Conservation (phyloP, 1,140 invertebrate genomes). For the Ganaspis sp. region DNA sequence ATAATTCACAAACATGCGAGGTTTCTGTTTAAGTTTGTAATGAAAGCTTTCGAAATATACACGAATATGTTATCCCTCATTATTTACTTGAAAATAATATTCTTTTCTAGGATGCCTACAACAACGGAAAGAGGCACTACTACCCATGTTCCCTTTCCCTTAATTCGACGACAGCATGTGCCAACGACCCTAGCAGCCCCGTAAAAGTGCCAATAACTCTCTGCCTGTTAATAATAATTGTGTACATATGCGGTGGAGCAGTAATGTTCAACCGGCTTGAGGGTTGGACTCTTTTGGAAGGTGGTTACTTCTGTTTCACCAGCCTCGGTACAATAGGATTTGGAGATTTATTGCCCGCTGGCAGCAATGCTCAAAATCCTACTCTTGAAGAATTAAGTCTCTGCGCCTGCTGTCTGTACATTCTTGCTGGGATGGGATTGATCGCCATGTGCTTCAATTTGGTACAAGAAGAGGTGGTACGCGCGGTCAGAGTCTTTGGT, state of each 20-base stretch:
- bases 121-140: conserved; percentile 63
- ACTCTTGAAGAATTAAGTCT: conserved; percentile 87
- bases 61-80: too few relatives aligned
- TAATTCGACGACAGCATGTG: conserved; percentile 63
- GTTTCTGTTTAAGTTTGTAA: too few relatives aligned
- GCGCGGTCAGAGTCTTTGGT: conserved; percentile 79
- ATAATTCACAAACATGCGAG: too few relatives aligned
- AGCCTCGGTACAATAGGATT: conserved; percentile 93
- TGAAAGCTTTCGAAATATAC: too few relatives aligned
- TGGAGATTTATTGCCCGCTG: conserved; percentile 87
- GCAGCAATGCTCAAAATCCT: conserved; percentile 82
- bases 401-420: conserved; percentile 89
- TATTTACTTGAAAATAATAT: neutral
- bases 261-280: conserved; percentile 92
- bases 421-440: conserved; percentile 94
- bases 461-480: conserved; percentile 93
- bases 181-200: conserved; percentile 69
- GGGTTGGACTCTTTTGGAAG: conserved; percentile 94
- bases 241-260: conserved; percentile 94
- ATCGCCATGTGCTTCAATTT: conserved; percentile 98
- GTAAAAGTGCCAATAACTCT: conserved; percentile 90
- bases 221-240: conserved; percentile 91
- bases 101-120: conserved; percentile 54
- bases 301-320: conserved; percentile 95
- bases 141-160: conserved; percentile 67